phyloP scores from a whole-genome alignment of 2,797 vertebrate genomes.

The Clarias laeviceps region DNA sequence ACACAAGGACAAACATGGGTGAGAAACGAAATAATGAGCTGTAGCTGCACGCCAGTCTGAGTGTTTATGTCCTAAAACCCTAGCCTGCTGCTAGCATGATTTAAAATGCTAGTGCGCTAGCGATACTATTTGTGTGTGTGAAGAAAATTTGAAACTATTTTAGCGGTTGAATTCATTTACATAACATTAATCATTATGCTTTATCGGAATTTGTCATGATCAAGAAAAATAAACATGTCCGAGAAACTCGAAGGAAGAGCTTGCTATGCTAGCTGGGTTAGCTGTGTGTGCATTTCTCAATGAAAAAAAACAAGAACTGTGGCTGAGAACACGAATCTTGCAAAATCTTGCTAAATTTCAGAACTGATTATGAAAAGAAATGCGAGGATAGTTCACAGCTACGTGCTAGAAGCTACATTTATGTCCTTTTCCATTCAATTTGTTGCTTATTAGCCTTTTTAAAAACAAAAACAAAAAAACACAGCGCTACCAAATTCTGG shows the following conservation, averaged over 20 bases:
- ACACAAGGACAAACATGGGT: background rate
- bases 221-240: background rate
- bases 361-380: background rate
- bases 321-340: background rate
- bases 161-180: background rate
- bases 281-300: background rate
- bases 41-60: background rate
- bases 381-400: background rate
- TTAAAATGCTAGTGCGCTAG: background rate
- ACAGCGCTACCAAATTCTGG: background rate
- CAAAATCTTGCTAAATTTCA: background rate
- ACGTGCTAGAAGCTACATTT: background rate
- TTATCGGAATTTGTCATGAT: background rate
- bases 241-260: background rate
- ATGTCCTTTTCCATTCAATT: background rate
- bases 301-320: background rate
- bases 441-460: background rate
- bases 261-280: background rate
- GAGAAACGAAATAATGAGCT: conserved; percentile 1
- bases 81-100: background rate
- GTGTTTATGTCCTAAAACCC: background rate
- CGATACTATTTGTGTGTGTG: background rate
- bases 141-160: background rate
- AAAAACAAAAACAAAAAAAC: too few relatives aligned
- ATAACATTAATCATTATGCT: background rate